Conservation (phyloP, 2,888 invertebrate genomes). For the Helobdella robusta region DNA sequence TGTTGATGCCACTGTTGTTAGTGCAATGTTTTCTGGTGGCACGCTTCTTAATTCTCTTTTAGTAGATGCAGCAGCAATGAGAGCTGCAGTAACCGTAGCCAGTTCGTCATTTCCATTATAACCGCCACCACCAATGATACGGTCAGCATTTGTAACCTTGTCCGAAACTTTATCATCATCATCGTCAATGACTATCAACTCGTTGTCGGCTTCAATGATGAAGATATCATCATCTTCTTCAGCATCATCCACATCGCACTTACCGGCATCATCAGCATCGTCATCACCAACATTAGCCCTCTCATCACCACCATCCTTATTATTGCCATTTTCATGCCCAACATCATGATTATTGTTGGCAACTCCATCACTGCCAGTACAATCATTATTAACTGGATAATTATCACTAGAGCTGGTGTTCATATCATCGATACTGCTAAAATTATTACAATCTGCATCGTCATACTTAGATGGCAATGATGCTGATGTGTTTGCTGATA, state of each 20-base stretch:
- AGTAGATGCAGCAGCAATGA: too few relatives aligned
- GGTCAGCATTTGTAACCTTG: too few relatives aligned
- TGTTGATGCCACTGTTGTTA: conserved; percentile 6
- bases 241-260: neutral
- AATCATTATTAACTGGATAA: neutral
- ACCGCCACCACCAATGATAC: too few relatives aligned
- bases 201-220: neutral
- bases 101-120: too few relatives aligned
- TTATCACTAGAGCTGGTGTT: neutral
- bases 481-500: too few relatives aligned
- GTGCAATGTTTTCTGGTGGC: neutral
- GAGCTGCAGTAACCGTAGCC: too few relatives aligned
- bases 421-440: neutral
- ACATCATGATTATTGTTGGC: neutral
- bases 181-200: neutral
- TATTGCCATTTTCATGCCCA: neutral
- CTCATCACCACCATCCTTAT: conserved; percentile 7
- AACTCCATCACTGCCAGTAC: neutral
- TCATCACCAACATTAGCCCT: neutral
- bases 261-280: neutral
- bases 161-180: conserved; percentile 8
- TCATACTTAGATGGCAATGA: neutral
- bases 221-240: neutral
- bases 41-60: too few relatives aligned
- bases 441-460: neutral